These are phyloP conservation scores for Neotoxoptera formosana DNA, from an alignment of 1,140 invertebrate genomes.

Conservation along the genomic window DNA sequence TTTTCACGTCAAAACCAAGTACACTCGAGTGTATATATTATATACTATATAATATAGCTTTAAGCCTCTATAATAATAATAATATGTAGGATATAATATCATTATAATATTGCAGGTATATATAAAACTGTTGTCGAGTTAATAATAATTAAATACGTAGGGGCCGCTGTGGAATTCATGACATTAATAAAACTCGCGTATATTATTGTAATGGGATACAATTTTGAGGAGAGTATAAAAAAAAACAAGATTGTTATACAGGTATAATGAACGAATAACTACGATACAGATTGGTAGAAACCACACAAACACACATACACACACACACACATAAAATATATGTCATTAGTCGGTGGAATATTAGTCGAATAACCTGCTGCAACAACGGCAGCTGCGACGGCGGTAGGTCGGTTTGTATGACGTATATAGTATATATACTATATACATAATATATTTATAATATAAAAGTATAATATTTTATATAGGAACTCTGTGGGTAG, in stretches of 20 bases:
- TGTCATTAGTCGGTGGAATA: constrained; percentile 1
- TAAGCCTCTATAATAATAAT: background rate
- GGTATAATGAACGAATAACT: background rate
- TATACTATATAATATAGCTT: background rate
- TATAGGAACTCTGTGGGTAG: background rate
- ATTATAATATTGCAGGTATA: background rate
- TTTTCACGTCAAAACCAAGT: background rate
- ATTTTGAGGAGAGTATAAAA: background rate
- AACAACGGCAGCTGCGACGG: background rate
- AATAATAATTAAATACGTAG: background rate
- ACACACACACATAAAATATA: background rate
- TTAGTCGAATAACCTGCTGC: constrained; percentile 4
- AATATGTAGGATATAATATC: background rate
- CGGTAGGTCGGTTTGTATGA: background rate
- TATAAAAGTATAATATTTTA: too few species aligned
- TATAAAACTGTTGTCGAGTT: background rate
- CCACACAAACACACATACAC: background rate
- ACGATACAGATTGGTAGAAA: background rate
- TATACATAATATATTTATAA: too few species aligned
- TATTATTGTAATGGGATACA: constrained; percentile 15
- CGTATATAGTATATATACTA: background rate
- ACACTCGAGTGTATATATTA: background rate
- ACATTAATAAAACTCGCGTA: background rate
- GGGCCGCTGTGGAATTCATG: background rate
- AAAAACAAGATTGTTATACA: background rate